Evolutionary conservation across 2,113 vertebrate genomes (phyloP).

Genomic region (Callipepla californica): DNA sequence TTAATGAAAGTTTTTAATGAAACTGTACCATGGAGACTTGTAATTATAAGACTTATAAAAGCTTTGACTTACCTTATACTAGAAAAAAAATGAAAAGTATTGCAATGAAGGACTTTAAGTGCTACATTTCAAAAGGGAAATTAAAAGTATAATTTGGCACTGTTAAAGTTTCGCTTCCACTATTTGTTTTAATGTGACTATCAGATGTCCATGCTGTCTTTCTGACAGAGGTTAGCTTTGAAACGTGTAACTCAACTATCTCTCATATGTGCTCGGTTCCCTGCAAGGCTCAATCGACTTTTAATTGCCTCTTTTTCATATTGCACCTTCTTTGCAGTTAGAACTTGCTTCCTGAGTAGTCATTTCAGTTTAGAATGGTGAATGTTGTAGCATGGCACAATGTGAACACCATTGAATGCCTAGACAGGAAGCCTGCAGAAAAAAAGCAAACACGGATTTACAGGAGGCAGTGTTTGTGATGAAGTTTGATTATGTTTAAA

Average conservation of each 20-base stretch:
- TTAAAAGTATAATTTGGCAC: conserved; percentile 59
- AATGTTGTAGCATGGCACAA: background rate
- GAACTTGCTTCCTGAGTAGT: background rate
- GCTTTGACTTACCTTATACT: conserved; percentile 81
- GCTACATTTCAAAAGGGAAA: conserved; percentile 64
- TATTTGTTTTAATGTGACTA: conserved; percentile 27
- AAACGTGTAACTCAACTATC: conserved; percentile 3
- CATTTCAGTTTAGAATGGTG: background rate
- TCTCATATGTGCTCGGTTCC: background rate
- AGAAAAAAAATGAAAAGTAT: conserved; percentile 53
- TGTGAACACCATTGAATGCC: background rate
- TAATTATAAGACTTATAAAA: conserved; percentile 84
- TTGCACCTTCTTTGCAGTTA: background rate
- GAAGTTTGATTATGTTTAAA: accelerated
- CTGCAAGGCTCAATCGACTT: background rate
- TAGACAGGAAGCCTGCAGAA: background rate
- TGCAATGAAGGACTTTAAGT: conserved; percentile 75
- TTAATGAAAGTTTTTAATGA: conserved; percentile 89
- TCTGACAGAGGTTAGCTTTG: conserved; percentile 18
- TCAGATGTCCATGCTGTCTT: background rate
- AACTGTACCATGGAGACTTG: conserved; percentile 84
- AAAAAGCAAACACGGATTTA: background rate
- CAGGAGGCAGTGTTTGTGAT: accelerated
- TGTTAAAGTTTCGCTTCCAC: conserved; percentile 49
- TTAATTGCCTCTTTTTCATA: conserved; percentile 15